Conservation (phyloP, 1,140 invertebrate species). For the Dreissena rostriformis region DNA sequence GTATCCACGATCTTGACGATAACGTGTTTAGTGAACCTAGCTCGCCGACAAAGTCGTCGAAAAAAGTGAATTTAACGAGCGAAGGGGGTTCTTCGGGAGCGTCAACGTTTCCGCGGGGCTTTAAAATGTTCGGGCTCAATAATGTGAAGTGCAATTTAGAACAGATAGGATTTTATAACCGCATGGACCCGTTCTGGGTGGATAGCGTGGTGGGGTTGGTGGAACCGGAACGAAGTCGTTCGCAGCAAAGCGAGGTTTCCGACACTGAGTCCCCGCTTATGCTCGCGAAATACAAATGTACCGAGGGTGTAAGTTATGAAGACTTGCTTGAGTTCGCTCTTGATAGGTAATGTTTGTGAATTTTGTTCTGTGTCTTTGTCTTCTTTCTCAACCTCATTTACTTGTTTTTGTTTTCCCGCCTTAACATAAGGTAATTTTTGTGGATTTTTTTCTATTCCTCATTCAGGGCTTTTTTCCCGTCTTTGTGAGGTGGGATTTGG, state of each 20-base stretch:
- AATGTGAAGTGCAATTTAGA: slow-evolving; percentile 71
- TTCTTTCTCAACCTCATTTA: background rate
- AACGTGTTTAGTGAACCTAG: slow-evolving; percentile 56
- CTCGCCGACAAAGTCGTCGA: background rate
- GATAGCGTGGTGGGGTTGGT: slow-evolving; percentile 64
- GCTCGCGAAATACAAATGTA: slow-evolving; percentile 76
- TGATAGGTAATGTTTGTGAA: slow-evolving; percentile 81
- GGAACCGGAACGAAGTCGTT: slow-evolving; percentile 61
- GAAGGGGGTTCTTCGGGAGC: slow-evolving; percentile 57
- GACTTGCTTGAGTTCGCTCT: slow-evolving; percentile 95
- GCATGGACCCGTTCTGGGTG: slow-evolving; percentile 76
- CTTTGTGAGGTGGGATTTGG: no score
- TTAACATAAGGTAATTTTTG: no score
- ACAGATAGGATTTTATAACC: slow-evolving; percentile 76
- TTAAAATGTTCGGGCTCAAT: slow-evolving; percentile 64
- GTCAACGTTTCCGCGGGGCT: slow-evolving; percentile 62
- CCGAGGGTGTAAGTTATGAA: slow-evolving; percentile 92
- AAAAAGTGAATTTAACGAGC: slow-evolving; percentile 48
- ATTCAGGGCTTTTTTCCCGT: no score
- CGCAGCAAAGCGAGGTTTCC: slow-evolving; percentile 58
- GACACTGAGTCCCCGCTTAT: slow-evolving; percentile 71
- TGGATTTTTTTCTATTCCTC: no score
- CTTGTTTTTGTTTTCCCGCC: no score
- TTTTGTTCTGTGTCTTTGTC: slow-evolving; percentile 51
- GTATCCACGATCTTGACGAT: slow-evolving; percentile 52